These are phyloP conservation scores for Tolmerus cingulatus DNA, from an alignment of 2,888 invertebrate genomes.

Conservation along the genomic window DNA sequence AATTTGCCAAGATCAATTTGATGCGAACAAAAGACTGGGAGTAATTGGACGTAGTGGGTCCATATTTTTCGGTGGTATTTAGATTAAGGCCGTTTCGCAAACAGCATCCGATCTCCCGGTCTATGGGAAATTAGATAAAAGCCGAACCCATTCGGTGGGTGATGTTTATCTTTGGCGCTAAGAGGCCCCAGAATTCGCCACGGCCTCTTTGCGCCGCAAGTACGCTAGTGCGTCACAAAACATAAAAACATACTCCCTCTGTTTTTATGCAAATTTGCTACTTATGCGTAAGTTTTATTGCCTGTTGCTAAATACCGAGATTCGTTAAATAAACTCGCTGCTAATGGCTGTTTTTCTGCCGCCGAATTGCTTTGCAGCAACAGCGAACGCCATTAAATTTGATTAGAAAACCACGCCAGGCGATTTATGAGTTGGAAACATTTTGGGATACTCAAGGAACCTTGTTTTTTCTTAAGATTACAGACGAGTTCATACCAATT, in stretches of 20 bases:
- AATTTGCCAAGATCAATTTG: slow-evolving; percentile 17
- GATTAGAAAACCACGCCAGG: background rate
- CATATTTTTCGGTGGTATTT: background rate
- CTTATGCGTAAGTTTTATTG: background rate
- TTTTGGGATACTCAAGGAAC: background rate
- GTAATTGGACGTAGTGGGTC: background rate
- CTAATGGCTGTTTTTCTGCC: background rate
- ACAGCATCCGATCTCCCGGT: background rate
- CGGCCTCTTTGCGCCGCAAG: background rate
- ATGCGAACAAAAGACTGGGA: slow-evolving; percentile 7
- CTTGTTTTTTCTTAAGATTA: background rate
- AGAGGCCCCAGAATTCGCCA: background rate
- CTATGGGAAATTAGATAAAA: slow-evolving; percentile 13
- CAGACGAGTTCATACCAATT: background rate
- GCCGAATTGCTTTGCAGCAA: background rate
- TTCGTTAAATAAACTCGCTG: background rate
- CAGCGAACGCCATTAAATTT: background rate
- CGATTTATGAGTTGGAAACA: background rate
- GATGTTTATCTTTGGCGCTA: background rate
- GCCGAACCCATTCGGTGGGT: background rate
- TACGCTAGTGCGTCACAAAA: background rate
- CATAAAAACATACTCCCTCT: background rate
- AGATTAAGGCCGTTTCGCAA: slow-evolving; percentile 11
- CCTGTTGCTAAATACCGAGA: background rate
- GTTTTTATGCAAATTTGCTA: background rate